phyloP scores from a whole-genome alignment of 2,113 vertebrate genomes.

The Scomber colias region DNA sequence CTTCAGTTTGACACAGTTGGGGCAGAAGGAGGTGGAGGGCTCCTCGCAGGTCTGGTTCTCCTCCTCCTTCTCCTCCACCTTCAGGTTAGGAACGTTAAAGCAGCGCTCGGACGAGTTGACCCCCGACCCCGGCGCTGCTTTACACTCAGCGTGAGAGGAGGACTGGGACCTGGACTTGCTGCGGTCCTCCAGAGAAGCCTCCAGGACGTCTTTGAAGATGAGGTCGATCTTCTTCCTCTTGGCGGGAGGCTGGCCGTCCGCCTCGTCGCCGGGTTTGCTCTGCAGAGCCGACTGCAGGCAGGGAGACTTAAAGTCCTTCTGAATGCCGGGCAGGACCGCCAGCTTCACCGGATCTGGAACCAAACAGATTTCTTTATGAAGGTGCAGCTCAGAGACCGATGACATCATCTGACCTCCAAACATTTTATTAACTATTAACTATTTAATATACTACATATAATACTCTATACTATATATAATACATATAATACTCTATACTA shows the following conservation, averaged over 20 bases:
- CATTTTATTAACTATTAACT: too few relatives aligned
- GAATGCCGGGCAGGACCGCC: constrained; percentile 80
- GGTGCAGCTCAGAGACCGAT: too few relatives aligned
- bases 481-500: too few relatives aligned
- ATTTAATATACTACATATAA: too few relatives aligned
- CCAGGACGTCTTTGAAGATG: constrained; percentile 94
- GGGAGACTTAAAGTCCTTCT: constrained; percentile 84
- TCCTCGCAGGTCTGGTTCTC: constrained; percentile 79
- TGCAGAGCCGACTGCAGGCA: constrained; percentile 85
- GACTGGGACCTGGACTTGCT: constrained; percentile 48
- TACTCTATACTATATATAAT: too few relatives aligned
- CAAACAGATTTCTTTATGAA: constrained; percentile 21
- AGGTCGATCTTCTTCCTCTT: constrained; percentile 98
- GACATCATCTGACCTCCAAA: too few relatives aligned
- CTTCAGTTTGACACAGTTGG: constrained; percentile 94
- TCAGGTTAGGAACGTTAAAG: constrained; percentile 69
- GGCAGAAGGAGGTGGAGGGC: constrained; percentile 95
- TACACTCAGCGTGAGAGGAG: constrained; percentile 17
- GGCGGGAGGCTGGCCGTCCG: constrained; percentile 87
- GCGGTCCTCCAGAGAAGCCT: constrained; percentile 90
- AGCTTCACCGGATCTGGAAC: constrained; percentile 76
- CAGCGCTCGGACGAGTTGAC: constrained; percentile 55
- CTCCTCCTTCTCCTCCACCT: constrained; percentile 88
- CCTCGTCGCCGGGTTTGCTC: constrained; percentile 88
- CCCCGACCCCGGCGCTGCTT: constrained; percentile 61